Conservation (phyloP, 2,113 vertebrate species). For the Sturnus vulgaris region DNA sequence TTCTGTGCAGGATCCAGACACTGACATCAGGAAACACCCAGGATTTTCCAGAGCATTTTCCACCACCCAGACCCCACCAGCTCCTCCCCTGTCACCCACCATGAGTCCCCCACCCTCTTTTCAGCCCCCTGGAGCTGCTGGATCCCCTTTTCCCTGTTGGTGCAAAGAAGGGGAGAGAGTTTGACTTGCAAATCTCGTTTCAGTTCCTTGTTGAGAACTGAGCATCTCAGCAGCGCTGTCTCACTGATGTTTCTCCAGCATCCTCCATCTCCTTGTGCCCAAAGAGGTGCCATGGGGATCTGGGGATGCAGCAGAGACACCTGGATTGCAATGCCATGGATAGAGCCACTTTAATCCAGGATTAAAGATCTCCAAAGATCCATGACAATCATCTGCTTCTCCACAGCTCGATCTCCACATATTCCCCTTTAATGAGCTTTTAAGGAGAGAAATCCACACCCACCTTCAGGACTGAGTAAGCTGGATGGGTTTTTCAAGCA, state of each 20-base stretch:
- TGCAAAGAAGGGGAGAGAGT: background rate
- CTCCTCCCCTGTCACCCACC: background rate
- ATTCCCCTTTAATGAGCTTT: background rate
- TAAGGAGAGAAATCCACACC: background rate
- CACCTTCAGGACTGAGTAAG: background rate
- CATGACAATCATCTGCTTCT: background rate
- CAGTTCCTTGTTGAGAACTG: background rate
- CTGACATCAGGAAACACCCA: background rate
- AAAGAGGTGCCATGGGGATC: accelerated
- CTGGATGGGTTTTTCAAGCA: background rate
- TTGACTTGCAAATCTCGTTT: slow-evolving; percentile 38
- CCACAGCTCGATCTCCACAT: accelerated
- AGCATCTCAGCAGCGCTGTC: background rate
- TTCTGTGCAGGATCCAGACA: background rate
- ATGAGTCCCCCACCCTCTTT: background rate
- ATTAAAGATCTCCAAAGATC: background rate
- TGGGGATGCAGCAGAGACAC: background rate
- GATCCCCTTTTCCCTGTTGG: background rate
- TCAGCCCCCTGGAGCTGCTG: background rate
- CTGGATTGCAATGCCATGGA: background rate
- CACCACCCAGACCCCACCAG: background rate
- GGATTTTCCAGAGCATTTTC: background rate
- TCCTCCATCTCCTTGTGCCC: background rate
- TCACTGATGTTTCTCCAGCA: background rate
- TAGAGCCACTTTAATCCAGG: background rate